Conservation (phyloP, 1,140 invertebrate species). For the Agrilus planipennis region DNA sequence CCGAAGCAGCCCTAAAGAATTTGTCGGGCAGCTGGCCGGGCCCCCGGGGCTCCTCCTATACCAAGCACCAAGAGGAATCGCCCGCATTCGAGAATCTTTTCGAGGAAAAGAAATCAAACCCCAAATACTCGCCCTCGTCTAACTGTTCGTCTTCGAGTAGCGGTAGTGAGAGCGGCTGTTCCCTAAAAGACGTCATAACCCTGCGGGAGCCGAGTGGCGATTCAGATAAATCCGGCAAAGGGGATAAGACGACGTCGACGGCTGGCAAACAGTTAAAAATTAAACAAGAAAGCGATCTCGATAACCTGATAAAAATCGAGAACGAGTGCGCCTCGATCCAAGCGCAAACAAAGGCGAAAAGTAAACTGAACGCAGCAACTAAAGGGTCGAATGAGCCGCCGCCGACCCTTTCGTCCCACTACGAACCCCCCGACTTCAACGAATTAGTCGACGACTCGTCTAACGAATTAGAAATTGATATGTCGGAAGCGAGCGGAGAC, state of each 20-base stretch:
- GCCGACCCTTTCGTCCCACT: slow-evolving; percentile 32
- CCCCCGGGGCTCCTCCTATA: slow-evolving; percentile 48
- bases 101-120: slow-evolving; percentile 60
- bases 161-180: slow-evolving; percentile 45
- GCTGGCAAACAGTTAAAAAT: slow-evolving; percentile 29
- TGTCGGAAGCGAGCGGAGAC: slow-evolving; percentile 48
- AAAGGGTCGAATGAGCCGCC: slow-evolving; percentile 28
- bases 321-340: slow-evolving; percentile 22
- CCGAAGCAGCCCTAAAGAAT: slow-evolving; percentile 71
- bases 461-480: slow-evolving; percentile 66
- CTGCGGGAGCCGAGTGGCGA: slow-evolving; percentile 42
- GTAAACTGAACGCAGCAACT: slow-evolving; percentile 25
- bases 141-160: slow-evolving; percentile 46
- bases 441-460: slow-evolving; percentile 68
- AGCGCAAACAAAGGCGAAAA: slow-evolving; percentile 18
- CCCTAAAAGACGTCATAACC: slow-evolving; percentile 53
- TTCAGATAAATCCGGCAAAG: slow-evolving; percentile 24
- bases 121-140: slow-evolving; percentile 51
- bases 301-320: slow-evolving; percentile 11
- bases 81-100: slow-evolving; percentile 75
- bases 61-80: slow-evolving; percentile 55
- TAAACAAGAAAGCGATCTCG: slow-evolving; percentile 14
- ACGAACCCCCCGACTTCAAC: slow-evolving; percentile 63
- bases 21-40: slow-evolving; percentile 70
- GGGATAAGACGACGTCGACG: slow-evolving; percentile 20